phyloP scores from a whole-genome alignment of 2,888 invertebrate species.

The Asteroscopus sphinx region DNA sequence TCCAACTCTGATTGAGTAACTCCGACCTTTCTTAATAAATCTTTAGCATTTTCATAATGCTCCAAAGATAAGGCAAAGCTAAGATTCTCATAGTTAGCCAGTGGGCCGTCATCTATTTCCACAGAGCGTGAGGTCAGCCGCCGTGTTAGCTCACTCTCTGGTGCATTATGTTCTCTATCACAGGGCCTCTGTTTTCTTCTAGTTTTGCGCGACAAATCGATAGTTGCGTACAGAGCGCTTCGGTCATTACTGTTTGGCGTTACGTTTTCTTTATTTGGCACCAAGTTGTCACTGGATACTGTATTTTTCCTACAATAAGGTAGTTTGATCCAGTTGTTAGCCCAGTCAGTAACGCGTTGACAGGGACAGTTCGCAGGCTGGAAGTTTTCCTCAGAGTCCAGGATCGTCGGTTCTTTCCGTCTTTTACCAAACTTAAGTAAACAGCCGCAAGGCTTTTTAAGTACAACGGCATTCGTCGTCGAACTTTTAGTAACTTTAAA shows the following conservation, averaged over 20 bases:
- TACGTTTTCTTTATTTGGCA: conserved; percentile 89
- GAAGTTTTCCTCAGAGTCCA: conserved; percentile 78
- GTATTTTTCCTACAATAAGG: conserved; percentile 88
- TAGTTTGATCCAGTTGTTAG: conserved; percentile 90
- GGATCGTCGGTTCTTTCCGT: conserved; percentile 72
- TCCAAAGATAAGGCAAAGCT: conserved; percentile 94
- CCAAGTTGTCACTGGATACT: conserved; percentile 65
- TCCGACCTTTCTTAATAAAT: conserved; percentile 90
- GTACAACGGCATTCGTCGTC: conserved; percentile 88
- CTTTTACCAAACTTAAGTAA: conserved; percentile 88
- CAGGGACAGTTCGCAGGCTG: conserved; percentile 88
- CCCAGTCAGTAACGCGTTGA: conserved; percentile 91
- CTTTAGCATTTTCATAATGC: conserved; percentile 94
- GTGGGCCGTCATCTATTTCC: conserved; percentile 82
- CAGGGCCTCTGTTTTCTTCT: conserved; percentile 78
- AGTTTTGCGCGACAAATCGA: conserved; percentile 91
- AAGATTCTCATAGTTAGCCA: conserved; percentile 92
- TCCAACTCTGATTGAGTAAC: conserved; percentile 88
- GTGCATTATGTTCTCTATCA: conserved; percentile 51
- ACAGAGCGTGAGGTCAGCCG: conserved; percentile 56
- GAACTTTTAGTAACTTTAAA: conserved; percentile 85
- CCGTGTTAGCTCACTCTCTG: conserved; percentile 18
- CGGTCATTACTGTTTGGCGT: conserved; percentile 70
- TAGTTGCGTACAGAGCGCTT: conserved; percentile 92
- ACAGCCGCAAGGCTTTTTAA: conserved; percentile 93